A percentile compares a stretch with the other conserved stretches of the same genome.
Evolutionary conservation across 37 sponge, comb jelly and placozoan species (phyloP).

Genomic region (Bolinopsis microptera): DNA sequence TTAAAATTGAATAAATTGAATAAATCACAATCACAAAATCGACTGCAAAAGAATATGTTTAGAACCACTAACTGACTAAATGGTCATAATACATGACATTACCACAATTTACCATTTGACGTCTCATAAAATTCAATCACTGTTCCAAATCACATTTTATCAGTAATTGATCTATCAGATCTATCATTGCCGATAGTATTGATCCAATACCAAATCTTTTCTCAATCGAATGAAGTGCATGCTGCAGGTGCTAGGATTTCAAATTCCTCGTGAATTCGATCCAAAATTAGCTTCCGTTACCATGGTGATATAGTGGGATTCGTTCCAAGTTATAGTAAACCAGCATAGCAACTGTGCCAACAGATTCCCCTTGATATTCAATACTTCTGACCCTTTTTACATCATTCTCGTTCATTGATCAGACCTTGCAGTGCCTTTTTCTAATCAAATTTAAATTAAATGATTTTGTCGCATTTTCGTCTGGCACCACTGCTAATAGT

Average conservation of each 20-base stretch:
- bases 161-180: not conserved
- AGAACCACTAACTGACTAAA: no score
- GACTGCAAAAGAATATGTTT: no score
- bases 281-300: not conserved
- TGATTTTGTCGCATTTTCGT: not conserved
- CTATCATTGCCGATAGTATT: not conserved
- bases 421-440: not conserved
- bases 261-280: not conserved
- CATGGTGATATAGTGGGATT: not conserved
- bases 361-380: not conserved
- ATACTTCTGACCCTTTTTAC: not conserved
- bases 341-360: not conserved
- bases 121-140: no score
- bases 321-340: not conserved
- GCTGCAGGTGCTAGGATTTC: not conserved
- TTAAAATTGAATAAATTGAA: not conserved
- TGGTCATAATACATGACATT: no score
- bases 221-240: not conserved
- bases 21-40: no score
- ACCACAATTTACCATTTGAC: no score
- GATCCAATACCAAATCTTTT: not conserved
- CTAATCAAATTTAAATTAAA: not conserved
- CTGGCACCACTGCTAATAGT: not conserved
- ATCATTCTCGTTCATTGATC: not conserved
- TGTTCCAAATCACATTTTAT: no score